Base-by-base conservation (phyloP, 2,797 vertebrate genomes). In the Karalla daura region DNA sequence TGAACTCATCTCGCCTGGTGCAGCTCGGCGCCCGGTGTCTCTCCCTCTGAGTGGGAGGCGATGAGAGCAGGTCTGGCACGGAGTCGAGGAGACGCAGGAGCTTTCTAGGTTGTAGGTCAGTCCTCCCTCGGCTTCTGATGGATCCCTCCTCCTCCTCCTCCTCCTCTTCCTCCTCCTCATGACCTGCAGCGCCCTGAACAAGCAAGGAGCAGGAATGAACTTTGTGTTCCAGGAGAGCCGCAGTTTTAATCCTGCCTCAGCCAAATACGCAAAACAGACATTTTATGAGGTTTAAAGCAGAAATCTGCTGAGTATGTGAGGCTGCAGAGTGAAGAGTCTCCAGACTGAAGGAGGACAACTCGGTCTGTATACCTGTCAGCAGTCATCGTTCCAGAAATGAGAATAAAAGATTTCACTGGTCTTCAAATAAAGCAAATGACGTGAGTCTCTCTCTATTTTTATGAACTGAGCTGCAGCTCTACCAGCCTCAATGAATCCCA, bases 61-160 rank as follows among this genome's bases (percentile, higher is more conserved):
- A 55, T 76, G 69, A 76, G 68, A 56, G 60, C 32, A 7, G 44
- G 54, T 15, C 44, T 65, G 70, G 59, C 53, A 45, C 15, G 5
- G 1, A 13, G n/a, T 3, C 7, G 49, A 54, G 11, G 1, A 21
- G 37, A 61, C 7, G 36, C 41, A 63, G 47, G 39, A 76, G 55
- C 58, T 17, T 37, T 70, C 25, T 69, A 45, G 70, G 63, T 74
- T 32, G 1, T n/a, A 72, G 77, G 74, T 83, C 58, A 67, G 7
- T 69, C 24, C 56, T 60, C 20, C 41, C 53, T 3, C 40, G 52
- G 50, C 46, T 44, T 15, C 23, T 28, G 8, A 51, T 23, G 43
- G 54, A 53, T 61, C 50, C 2, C 51, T 41, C 51, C 56, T 43
- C 4, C 7, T n/a, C 39, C 23, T 39, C 36, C 44, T 12, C 27